Evolutionary conservation across 2,797 vertebrate genomes (phyloP).

Genomic region (Silurus lanzhouensis): DNA sequence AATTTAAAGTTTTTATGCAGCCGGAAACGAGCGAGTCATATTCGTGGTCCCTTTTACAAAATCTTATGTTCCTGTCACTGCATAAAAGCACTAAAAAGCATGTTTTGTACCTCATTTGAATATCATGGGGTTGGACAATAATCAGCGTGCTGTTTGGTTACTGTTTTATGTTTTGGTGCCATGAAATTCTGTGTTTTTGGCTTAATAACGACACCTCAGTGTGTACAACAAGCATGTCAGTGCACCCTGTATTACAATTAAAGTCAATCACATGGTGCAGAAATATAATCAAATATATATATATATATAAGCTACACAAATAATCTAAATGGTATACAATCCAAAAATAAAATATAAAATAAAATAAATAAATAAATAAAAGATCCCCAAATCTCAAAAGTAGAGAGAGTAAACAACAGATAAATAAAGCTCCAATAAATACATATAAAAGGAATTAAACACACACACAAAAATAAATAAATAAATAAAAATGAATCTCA

Average conservation of each 20-base stretch:
- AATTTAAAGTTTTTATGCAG: constrained; percentile 77
- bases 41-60: constrained; percentile 62
- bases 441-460: too few species aligned
- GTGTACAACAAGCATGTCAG: not conserved
- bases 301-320: too few species aligned
- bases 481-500: too few species aligned
- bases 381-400: too few species aligned
- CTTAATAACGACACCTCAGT: not conserved
- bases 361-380: too few species aligned
- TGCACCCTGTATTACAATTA: not conserved
- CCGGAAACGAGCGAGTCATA: constrained; percentile 62
- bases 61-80: constrained; percentile 65
- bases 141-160: too few species aligned
- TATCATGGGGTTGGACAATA: not conserved
- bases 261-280: not conserved
- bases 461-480: too few species aligned
- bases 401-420: too few species aligned
- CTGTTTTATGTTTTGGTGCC: not conserved
- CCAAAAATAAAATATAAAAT: too few species aligned
- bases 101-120: not conserved
- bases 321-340: too few species aligned
- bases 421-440: too few species aligned
- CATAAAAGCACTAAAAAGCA: not conserved
- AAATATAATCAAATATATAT: not conserved
- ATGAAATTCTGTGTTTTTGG: not conserved